Conservation (phyloP, 2,888 invertebrate genomes). For the Napeogenes inachia region DNA sequence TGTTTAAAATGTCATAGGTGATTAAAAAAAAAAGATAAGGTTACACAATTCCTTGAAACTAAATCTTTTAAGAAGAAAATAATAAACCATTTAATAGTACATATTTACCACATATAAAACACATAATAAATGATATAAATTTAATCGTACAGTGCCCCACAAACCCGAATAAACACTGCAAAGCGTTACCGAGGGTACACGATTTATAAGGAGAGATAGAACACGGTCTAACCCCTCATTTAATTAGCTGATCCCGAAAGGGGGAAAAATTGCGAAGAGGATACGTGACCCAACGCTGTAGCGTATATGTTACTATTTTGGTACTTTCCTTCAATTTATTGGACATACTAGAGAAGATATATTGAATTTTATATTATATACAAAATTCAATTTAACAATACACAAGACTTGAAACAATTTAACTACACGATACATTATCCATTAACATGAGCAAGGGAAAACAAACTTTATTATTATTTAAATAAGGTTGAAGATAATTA, state of each 20-base stretch:
- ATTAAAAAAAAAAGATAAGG: no score
- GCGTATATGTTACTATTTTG: slow-evolving; percentile 1
- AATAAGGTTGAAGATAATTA: background rate
- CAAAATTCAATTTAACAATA: background rate
- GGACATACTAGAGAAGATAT: no score
- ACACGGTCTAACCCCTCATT: slow-evolving; percentile 32
- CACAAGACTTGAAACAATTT: background rate
- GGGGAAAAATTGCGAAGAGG: slow-evolving; percentile 33
- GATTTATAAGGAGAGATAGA: slow-evolving; percentile 30
- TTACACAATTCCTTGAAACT: no score
- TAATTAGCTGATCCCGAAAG: slow-evolving; percentile 31
- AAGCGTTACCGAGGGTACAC: slow-evolving; percentile 13
- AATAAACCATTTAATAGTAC: no score
- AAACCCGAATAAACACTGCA: background rate
- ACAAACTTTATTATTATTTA: background rate
- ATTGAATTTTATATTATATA: no score
- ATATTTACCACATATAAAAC: no score
- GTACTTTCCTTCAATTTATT: background rate
- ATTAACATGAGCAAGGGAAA: background rate
- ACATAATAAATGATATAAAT: no score
- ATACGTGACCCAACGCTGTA: slow-evolving; percentile 29
- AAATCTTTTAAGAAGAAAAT: no score
- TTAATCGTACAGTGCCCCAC: background rate
- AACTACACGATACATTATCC: background rate
- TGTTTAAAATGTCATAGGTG: no score